These are phyloP conservation scores for Panurus biarmicus DNA, from an alignment of 2,113 vertebrate species.

Conservation along the genomic window DNA sequence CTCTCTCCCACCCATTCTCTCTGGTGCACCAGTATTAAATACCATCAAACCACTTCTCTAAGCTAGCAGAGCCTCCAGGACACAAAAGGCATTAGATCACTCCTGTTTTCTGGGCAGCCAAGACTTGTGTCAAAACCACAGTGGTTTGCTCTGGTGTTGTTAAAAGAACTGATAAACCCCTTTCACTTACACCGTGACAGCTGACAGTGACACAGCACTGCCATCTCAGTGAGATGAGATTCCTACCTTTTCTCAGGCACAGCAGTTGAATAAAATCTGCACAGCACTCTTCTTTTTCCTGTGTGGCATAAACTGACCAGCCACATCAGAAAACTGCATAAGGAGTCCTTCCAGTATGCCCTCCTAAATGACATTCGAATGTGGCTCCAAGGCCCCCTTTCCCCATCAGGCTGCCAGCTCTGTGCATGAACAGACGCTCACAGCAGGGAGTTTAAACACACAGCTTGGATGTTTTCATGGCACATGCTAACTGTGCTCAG, in stretches of 20 bases:
- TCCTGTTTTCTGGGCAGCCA: not conserved
- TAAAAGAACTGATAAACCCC: not conserved
- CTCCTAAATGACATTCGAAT: not conserved
- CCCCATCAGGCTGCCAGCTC: not conserved
- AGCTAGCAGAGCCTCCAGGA: not conserved
- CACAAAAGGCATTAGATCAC: not conserved
- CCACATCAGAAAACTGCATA: not conserved
- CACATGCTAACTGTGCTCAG: not conserved
- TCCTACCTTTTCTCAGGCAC: not conserved
- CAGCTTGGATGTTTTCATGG: not conserved
- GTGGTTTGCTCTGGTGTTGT: not conserved
- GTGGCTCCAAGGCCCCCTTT: not conserved
- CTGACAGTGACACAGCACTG: not conserved
- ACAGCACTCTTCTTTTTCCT: not conserved
- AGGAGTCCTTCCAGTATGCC: not conserved
- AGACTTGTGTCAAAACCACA: not conserved
- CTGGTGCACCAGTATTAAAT: not conserved
- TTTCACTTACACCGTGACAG: not conserved
- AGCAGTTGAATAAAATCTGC: not conserved
- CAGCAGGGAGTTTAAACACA: conserved; percentile 34
- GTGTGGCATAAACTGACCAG: not conserved
- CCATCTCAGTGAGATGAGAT: not conserved
- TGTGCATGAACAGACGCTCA: not conserved
- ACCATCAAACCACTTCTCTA: not conserved
- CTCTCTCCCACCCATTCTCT: not conserved